Evolutionary conservation across 2,113 vertebrate genomes (phyloP).

Genomic region (Sclerurus mexicanus): DNA sequence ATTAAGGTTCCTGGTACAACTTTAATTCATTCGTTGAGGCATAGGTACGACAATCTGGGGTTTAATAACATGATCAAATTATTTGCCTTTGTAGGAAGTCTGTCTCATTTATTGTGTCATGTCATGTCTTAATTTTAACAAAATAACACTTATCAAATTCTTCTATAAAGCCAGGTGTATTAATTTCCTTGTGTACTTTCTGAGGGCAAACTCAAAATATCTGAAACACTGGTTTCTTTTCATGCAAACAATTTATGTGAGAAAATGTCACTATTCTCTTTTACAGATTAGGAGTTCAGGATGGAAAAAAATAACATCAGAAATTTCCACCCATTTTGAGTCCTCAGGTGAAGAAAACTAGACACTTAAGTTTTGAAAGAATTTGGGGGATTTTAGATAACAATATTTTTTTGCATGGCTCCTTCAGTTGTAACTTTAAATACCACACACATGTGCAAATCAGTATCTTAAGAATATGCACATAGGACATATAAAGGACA

Average conservation of each 20-base stretch:
- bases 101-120: background rate
- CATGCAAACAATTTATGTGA: background rate
- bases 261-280: background rate
- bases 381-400: background rate
- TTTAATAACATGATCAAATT: background rate
- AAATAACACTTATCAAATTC: background rate
- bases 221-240: background rate
- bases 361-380: background rate
- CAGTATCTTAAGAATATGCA: fast-evolving
- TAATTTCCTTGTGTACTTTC: background rate
- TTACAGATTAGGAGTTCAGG: background rate
- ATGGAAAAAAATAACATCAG: background rate
- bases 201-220: background rate
- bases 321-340: background rate
- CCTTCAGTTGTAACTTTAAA: background rate
- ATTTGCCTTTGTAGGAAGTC: background rate
- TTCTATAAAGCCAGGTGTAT: background rate
- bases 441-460: background rate
- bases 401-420: background rate
- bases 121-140: background rate
- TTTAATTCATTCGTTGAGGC: background rate
- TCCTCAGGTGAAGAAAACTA: background rate
- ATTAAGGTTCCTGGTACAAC: background rate
- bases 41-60: background rate
- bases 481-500: background rate